Base-by-base conservation (phyloP, 2,113 vertebrate genomes). In the Cyprinus carpio region DNA sequence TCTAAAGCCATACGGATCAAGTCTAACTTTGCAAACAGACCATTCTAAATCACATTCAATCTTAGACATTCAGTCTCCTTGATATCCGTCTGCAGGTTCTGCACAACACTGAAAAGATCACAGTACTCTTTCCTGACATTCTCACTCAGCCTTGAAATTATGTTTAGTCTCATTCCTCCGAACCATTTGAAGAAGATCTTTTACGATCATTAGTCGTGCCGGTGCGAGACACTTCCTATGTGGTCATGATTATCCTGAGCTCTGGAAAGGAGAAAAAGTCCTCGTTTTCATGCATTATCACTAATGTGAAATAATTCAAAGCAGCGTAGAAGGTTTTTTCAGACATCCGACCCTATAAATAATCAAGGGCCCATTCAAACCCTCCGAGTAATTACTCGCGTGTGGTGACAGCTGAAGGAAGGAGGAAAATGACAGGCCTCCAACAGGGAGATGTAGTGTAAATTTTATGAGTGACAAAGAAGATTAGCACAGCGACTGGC, bases 401-500 rank as follows among this genome's bases (percentile, higher is more conserved):
- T 93, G 92, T 91, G 87, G 91, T 94, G 95, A 95, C 94, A 93
- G 93, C 93, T 93, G 90, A 91, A 90, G 94, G 91, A 92, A 92
- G 93, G 87, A 88, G 89, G 90, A 91, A 94, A 94, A 92, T 94
- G 94, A 95, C 94, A 95, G 91, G 90, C 88, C 91, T 94, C 93
- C 94, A 93, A 92, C 86, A 90, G 94, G 94, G 93, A 95, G 91
- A 93, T 94, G 93, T 93, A 93, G 93, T 95, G 94, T 95, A 95
- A 94, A 95, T 95, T 95, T 95, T 95, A 95, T 95, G 93, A 95
- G 93, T 94, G 93, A 95, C 95, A 95, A 94, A 94, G 90, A 86
- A 95, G 94, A 95, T 95, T 95, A 95, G 94, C 87, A 81, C 87
- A 91, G 85, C 84, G 92, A 92, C 92, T 92, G 91, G 93, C 86